phyloP scores from a whole-genome alignment of 2,888 invertebrate genomes.

The Sisyra nigra region DNA sequence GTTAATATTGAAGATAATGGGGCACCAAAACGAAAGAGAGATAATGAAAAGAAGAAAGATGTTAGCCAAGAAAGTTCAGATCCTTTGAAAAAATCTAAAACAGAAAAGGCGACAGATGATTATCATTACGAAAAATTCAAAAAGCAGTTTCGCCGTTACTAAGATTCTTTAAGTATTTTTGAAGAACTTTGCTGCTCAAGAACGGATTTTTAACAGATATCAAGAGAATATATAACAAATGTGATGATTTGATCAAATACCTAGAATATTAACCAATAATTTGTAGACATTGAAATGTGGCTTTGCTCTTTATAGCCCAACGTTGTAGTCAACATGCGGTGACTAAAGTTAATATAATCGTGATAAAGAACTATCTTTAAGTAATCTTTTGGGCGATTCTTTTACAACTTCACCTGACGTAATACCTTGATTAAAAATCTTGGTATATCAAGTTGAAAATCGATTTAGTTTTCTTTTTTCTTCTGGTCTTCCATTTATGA shows the following conservation, averaged over 20 bases:
- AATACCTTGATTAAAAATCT: too few species aligned
- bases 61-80: slow-evolving; percentile 30
- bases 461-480: too few species aligned
- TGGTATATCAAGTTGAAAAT: too few species aligned
- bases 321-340: too few species aligned
- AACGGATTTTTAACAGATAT: neutral
- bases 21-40: slow-evolving; percentile 39
- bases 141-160: slow-evolving; percentile 80
- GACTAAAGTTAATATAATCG: too few species aligned
- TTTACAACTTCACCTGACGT: too few species aligned
- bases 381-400: too few species aligned
- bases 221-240: neutral
- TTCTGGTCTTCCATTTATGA: too few species aligned
- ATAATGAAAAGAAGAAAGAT: slow-evolving; percentile 32
- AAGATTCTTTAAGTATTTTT: neutral
- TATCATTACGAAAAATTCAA: slow-evolving; percentile 94
- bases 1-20: slow-evolving; percentile 72
- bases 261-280: neutral
- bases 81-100: slow-evolving; percentile 46
- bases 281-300: neutral
- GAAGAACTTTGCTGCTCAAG: neutral
- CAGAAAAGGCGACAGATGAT: slow-evolving; percentile 90
- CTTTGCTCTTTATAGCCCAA: too few species aligned
- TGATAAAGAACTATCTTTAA: too few species aligned
- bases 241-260: neutral